Evolutionary conservation across 2,888 invertebrate genomes (phyloP).

Genomic region (Dolichomitus sp.): DNA sequence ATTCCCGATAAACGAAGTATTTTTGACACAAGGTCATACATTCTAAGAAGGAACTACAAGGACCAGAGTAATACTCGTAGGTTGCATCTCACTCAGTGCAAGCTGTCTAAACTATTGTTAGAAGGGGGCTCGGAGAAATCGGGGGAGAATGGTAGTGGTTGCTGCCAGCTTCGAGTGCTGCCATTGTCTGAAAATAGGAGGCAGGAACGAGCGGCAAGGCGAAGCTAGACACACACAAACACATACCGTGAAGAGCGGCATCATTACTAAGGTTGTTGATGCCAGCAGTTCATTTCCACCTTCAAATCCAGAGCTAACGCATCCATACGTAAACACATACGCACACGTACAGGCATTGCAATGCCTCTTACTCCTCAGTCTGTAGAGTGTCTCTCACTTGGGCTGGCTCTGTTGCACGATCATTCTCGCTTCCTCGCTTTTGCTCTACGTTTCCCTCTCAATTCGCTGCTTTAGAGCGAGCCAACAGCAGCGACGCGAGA

Average conservation of each 20-base stretch:
- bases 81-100: constrained; percentile 77
- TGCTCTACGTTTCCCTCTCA: constrained; percentile 66
- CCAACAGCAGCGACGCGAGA: constrained; percentile 49
- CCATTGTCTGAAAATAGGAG: constrained; percentile 81
- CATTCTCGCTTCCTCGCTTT: constrained; percentile 71
- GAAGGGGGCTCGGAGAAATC: constrained; percentile 42
- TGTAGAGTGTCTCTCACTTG: constrained; percentile 25
- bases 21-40: constrained; percentile 2
- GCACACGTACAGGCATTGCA: constrained; percentile 19
- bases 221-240: constrained; percentile 76
- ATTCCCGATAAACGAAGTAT: neutral
- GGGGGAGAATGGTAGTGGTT: constrained; percentile 41
- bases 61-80: neutral
- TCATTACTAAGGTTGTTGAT: constrained; percentile 82
- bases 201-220: constrained; percentile 77
- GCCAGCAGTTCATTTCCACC: constrained; percentile 82
- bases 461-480: constrained; percentile 62
- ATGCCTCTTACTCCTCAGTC: constrained; percentile 35
- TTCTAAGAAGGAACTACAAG: neutral
- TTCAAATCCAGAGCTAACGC: constrained; percentile 75
- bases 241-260: constrained; percentile 53
- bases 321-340: constrained; percentile 37
- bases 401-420: constrained; percentile 67
- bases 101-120: constrained; percentile 82
- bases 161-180: constrained; percentile 77